These are phyloP conservation scores for Glomeris marginata DNA, from an alignment of 2,888 invertebrate genomes.

Conservation along the genomic window DNA sequence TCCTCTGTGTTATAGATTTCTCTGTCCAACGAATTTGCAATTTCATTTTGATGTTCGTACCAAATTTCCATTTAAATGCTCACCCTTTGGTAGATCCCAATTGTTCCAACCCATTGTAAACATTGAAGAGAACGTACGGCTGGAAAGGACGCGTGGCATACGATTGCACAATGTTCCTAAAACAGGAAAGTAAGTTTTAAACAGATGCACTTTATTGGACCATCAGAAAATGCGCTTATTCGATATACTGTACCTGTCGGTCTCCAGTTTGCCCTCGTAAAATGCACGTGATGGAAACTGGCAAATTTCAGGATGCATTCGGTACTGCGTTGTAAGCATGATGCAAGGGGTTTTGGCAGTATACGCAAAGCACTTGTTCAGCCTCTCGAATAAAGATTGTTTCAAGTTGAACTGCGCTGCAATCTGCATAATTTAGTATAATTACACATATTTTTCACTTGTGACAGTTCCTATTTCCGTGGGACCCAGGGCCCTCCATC, in stretches of 20 bases:
- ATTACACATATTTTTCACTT: too few species aligned
- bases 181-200: conserved; percentile 14
- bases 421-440: too few species aligned
- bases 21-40: conserved; percentile 16
- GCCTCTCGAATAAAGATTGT: conserved; percentile 60
- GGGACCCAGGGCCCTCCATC: too few species aligned
- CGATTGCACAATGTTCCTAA: conserved; percentile 13
- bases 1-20: conserved; percentile 40
- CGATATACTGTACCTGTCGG: conserved; percentile 9
- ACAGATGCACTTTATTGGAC: too few species aligned
- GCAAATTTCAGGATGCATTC: conserved; percentile 71
- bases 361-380: conserved; percentile 40
- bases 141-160: conserved; percentile 30
- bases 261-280: conserved; percentile 42
- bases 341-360: conserved; percentile 20
- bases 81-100: conserved; percentile 16
- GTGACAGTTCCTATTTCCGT: too few species aligned
- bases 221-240: too few species aligned
- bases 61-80: not conserved
- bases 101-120: conserved; percentile 26
- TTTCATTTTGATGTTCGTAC: not conserved
- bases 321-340: conserved; percentile 46
- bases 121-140: conserved; percentile 46
- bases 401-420: conserved; percentile 31
- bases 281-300: conserved; percentile 60